Evolutionary conservation across 1,140 invertebrate species (phyloP).

Genomic region (Rhynchophorus ferrugineus): DNA sequence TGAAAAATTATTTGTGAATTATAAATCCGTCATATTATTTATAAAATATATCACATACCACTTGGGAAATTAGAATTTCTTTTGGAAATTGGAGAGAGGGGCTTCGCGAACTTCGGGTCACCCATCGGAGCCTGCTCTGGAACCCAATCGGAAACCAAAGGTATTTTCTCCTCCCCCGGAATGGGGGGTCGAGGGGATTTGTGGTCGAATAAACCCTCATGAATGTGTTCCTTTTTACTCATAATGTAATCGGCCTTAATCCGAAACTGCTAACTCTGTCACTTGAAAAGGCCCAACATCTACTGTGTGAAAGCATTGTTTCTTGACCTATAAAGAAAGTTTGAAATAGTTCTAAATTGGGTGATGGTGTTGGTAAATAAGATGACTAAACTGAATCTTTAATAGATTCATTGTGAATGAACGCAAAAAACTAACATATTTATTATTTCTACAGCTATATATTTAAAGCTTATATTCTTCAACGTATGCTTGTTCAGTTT

Average conservation of each 20-base stretch:
- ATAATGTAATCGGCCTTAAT: conserved; percentile 26
- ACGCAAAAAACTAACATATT: no score
- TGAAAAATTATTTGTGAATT: neutral
- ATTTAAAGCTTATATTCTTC: no score
- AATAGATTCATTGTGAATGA: neutral
- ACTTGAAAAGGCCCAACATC: conserved; percentile 8
- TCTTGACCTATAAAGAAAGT: conserved; percentile 14
- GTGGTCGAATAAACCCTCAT: conserved; percentile 34
- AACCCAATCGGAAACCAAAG: conserved; percentile 31
- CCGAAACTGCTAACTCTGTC: neutral
- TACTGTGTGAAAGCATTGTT: conserved; percentile 8
- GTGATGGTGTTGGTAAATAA: neutral
- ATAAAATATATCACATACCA: conserved; percentile 17
- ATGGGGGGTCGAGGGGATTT: conserved; percentile 37
- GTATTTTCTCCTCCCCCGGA: conserved; percentile 37
- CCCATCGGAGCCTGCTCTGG: conserved; percentile 18
- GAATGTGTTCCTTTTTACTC: conserved; percentile 29
- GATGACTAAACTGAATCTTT: neutral
- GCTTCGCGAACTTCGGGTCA: conserved; percentile 23
- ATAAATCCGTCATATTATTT: neutral
- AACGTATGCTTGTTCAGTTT: no score
- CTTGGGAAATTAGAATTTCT: conserved; percentile 18
- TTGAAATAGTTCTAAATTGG: conserved; percentile 6
- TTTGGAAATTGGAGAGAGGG: conserved; percentile 28
- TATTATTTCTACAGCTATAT: no score